Evolutionary conservation across 92 coral and sea anemone genomes (phyloP), one percentile per base, ranked within the genome.

Genomic region (Palythoa grandis): DNA sequence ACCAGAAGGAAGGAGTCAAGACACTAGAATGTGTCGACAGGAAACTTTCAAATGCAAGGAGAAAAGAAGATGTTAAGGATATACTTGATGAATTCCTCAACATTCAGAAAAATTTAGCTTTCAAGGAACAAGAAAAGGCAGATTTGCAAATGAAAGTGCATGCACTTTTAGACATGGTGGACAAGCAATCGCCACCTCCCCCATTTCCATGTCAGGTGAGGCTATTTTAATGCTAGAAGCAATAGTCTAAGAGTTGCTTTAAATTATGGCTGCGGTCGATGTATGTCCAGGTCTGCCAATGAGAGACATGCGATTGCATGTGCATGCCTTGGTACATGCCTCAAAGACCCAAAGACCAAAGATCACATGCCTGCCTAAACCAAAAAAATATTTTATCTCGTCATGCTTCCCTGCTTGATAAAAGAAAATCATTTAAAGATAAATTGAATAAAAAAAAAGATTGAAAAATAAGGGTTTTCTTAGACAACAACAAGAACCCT

Each of bases 21-120:
- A 91, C 88, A 20, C 80, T 96, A 24, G 96, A 96, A 84, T 79
- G 86, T 29, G 96, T 95, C 13, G 98, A 96, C 82, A 92, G 90
- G 79, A 95, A 87, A 79, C 85, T 96, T 29, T 87, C 97, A 5
- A 86, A 88, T 2, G 92, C 87, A 12, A 77, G 71, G 39, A 78
- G 80, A 47, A 88, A 74, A 74, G 93, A 80, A 56, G 94, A 95
- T 52, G 73, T 94, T 37, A 89, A 84, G 73, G 91, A 88, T 14
- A 65, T 89, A 43, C 86, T 91, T 37, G 92, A 92, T 68, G 98
- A 96, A 79, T 75, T 93, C 3, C 86, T 82, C 48, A 88, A 82
- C 71, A 79, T 88, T 17, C 90, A 93, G 70, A 89, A 91, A 77
- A 91, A 82, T 25, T 74, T 89, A 29, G 88, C 84, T 39, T 86